These are phyloP conservation scores for Neogobius melanostomus DNA, from an alignment of 2,113 vertebrate species.

Conservation along the genomic window DNA sequence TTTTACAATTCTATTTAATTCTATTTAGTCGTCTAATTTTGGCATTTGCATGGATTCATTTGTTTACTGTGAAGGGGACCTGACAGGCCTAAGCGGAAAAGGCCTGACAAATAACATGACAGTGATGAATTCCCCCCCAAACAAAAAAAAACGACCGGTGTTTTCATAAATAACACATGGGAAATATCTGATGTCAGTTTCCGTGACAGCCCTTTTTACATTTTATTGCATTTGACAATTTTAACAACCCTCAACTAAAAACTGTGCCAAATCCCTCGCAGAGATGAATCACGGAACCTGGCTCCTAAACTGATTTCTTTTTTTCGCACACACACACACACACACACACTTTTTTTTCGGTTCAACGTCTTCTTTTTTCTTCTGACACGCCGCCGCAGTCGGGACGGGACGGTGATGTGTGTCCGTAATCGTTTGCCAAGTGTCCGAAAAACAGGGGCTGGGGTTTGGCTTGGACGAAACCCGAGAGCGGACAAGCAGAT, in stretches of 20 bases:
- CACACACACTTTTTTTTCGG: not conserved
- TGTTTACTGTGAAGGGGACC: not conserved
- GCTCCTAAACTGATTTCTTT: slow-evolving; percentile 47
- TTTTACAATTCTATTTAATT: too few species aligned
- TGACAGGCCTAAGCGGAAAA: slow-evolving; percentile 15
- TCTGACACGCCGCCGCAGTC: slow-evolving; percentile 23
- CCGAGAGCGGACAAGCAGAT: slow-evolving; percentile 86
- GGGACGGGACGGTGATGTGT: not conserved
- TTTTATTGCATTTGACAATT: slow-evolving; percentile 47
- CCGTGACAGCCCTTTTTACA: slow-evolving; percentile 23
- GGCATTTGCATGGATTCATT: too few species aligned
- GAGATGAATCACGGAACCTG: slow-evolving; percentile 26
- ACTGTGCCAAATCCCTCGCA: slow-evolving; percentile 23
- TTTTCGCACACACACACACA: slow-evolving; percentile 15
- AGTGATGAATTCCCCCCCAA: slow-evolving; percentile 27
- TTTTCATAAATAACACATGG: slow-evolving; percentile 33
- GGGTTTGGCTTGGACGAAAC: slow-evolving; percentile 70
- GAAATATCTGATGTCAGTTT: slow-evolving; percentile 34
- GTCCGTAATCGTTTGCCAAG: slow-evolving; percentile 59
- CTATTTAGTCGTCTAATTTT: too few species aligned
- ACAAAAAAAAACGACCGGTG: slow-evolving; percentile 19
- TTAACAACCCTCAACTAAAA: slow-evolving; percentile 24
- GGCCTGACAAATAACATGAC: slow-evolving; percentile 19
- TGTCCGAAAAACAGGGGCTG: slow-evolving; percentile 53
- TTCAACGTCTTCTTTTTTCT: slow-evolving; percentile 56